Evolutionary conservation across 2,113 vertebrate species (phyloP).

Genomic region (Andinoacara biseriatus): DNA sequence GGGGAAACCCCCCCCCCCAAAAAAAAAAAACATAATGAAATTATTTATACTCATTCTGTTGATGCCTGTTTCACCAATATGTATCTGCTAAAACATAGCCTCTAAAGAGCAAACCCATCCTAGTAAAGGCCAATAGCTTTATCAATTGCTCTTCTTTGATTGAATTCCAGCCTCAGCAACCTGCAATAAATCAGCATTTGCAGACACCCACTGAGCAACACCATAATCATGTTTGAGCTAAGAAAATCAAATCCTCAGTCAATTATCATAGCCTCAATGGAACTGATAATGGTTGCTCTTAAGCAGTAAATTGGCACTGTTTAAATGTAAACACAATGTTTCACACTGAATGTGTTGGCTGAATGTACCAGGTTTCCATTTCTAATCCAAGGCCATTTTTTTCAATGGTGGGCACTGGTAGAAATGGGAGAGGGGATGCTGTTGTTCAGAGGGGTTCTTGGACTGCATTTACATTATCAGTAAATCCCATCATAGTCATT

Average conservation of each 20-base stretch:
- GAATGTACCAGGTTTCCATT: slow-evolving; percentile 48
- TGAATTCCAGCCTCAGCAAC: slow-evolving; percentile 65
- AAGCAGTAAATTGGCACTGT: slow-evolving; percentile 73
- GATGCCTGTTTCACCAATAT: slow-evolving; percentile 12
- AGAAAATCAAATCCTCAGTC: slow-evolving; percentile 76
- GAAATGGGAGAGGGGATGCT: slow-evolving; percentile 6
- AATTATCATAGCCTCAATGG: slow-evolving; percentile 73
- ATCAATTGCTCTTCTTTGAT: slow-evolving; percentile 67
- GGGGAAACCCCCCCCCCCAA: neutral
- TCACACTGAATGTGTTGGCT: slow-evolving; percentile 70
- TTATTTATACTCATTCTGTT: slow-evolving; percentile 17
- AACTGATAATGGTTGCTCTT: slow-evolving; percentile 72
- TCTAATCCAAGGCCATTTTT: slow-evolving; percentile 50
- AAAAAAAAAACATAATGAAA: slow-evolving; percentile 7
- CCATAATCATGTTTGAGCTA: slow-evolving; percentile 73
- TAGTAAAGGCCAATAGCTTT: slow-evolving; percentile 32
- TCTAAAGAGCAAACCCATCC: slow-evolving; percentile 33
- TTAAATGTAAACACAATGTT: slow-evolving; percentile 76
- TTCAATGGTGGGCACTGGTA: slow-evolving; percentile 34
- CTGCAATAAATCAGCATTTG: slow-evolving; percentile 68
- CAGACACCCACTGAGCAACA: slow-evolving; percentile 64
- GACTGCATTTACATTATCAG: slow-evolving; percentile 74
- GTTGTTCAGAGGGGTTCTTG: slow-evolving; percentile 44
- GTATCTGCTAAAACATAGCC: slow-evolving; percentile 15
- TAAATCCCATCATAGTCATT: slow-evolving; percentile 70